Evolutionary conservation across 2,797 vertebrate genomes (phyloP).

Genomic region (Melanotaenia nigrans): DNA sequence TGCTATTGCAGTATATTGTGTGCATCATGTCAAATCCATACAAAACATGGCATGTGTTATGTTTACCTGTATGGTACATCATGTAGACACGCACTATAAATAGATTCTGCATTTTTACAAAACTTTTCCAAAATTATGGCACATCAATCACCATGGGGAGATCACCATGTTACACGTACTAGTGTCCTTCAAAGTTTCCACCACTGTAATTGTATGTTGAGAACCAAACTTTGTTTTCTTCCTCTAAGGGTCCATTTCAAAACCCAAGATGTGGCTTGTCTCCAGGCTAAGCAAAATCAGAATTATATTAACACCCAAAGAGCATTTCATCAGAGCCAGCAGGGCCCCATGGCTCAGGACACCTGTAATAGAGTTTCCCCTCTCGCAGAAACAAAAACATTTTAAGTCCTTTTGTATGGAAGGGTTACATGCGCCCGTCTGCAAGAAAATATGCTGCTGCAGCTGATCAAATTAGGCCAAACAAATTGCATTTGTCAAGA

Average conservation of each 20-base stretch:
- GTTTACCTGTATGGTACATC: slow-evolving; percentile 12
- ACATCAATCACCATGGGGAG: slow-evolving; percentile 38
- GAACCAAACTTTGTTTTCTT: slow-evolving; percentile 68
- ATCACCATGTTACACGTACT: slow-evolving; percentile 57
- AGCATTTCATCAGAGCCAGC: slow-evolving; percentile 80
- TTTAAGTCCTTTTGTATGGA: slow-evolving; percentile 90
- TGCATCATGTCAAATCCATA: slow-evolving; percentile 16
- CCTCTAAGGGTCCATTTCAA: slow-evolving; percentile 59
- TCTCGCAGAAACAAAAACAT: slow-evolving; percentile 88
- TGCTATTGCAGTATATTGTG: neutral
- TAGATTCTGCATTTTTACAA: slow-evolving; percentile 47
- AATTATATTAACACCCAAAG: slow-evolving; percentile 84
- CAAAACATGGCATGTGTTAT: slow-evolving; percentile 10
- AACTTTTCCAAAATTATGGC: slow-evolving; percentile 60
- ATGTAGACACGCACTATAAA: slow-evolving; percentile 19
- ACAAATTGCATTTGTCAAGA: slow-evolving; percentile 95
- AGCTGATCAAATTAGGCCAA: slow-evolving; percentile 93
- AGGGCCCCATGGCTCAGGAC: slow-evolving; percentile 83
- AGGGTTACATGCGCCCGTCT: slow-evolving; percentile 86
- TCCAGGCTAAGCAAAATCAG: slow-evolving; percentile 67
- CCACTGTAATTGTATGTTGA: slow-evolving; percentile 62
- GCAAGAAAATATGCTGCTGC: slow-evolving; percentile 87
- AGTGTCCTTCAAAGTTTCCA: slow-evolving; percentile 66
- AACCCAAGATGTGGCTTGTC: slow-evolving; percentile 67
- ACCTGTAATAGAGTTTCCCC: slow-evolving; percentile 94